Evolutionary conservation across 2,113 vertebrate species (phyloP), one percentile per base, ranked within the genome.

Genomic region (Lanius ludovicianus): DNA sequence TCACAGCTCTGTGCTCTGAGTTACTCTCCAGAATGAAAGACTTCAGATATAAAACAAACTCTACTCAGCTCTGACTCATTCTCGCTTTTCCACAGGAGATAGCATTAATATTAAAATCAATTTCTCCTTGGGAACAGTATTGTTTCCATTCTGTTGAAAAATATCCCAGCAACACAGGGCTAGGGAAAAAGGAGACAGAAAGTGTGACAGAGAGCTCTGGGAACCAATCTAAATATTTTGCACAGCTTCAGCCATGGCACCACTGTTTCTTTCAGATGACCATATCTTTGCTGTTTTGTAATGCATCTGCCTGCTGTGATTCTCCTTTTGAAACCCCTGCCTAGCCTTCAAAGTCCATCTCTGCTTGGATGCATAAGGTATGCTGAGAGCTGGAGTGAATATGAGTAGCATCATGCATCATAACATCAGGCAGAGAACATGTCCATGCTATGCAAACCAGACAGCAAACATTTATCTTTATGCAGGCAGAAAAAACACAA

Each of bases 91-190:
- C 90, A 89, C 59, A 41, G 90, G 92, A 96, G 80, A 79, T 11
- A 57, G 13, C 57, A 80, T 96, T 91, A 89, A 84, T 86, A 89
- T 79, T 93, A 93, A 92, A 59, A 41, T 70, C 69, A 39, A 31
- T 94, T 95, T 96, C 87, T 90, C 83, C 71, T 39, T 17, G 27
- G 56, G 53, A 87, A 59, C 60, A 49, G 41, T 69, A 79, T 76
- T 18, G 85, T 87, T 93, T 86, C 80, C 76, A 82, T 73, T 92
- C 76, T 95, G 89, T 97, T 97, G 97, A 97, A 89, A 95, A 95
- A 96, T 97, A 98, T 75, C 95, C 79, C 97, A 93, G 95, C 96
- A 97, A 97, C 95, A 47, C 35, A 60, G 20, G 20, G 41, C 46
- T 33, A 83, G 57, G 74, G 74, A 44, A 76, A 84, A 64, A 90